Evolutionary conservation across 23 tunicate genomes (phyloP).

Genomic region (Aplidium turbinatum): DNA sequence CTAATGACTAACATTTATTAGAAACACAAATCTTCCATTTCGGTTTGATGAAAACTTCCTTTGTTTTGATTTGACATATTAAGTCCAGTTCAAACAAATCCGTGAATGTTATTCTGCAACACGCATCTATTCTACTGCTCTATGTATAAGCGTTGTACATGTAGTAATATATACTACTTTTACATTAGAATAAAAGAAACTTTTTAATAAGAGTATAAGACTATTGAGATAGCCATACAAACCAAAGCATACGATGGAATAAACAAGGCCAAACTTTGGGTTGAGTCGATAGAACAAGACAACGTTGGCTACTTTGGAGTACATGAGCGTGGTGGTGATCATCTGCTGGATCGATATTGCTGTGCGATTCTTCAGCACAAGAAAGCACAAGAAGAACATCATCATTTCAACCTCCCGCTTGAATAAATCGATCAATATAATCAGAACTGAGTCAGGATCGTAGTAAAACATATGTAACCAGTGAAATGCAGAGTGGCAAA

Average conservation of each 20-base stretch:
- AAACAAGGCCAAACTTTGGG: constrained; percentile 43
- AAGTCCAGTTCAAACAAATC: too few species aligned
- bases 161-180: too few species aligned
- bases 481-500: background rate
- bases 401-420: constrained; percentile 73
- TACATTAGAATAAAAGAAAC: too few species aligned
- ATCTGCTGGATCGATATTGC: constrained; percentile 75
- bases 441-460: background rate
- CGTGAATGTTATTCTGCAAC: too few species aligned
- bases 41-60: too few species aligned
- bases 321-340: constrained; percentile 62
- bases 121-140: too few species aligned
- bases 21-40: too few species aligned
- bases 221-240: too few species aligned
- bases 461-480: background rate
- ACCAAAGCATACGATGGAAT: constrained; percentile 60
- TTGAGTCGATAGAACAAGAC: constrained; percentile 67
- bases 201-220: too few species aligned
- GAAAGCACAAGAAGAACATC: constrained; percentile 57
- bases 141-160: too few species aligned
- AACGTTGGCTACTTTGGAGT: constrained; percentile 63
- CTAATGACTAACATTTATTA: too few species aligned
- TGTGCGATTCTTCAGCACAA: constrained; percentile 68
- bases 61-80: too few species aligned
- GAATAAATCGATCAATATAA: background rate